Evolutionary conservation across 2,888 invertebrate species (phyloP).

Genomic region (Pristionchus fissidentatus): DNA sequence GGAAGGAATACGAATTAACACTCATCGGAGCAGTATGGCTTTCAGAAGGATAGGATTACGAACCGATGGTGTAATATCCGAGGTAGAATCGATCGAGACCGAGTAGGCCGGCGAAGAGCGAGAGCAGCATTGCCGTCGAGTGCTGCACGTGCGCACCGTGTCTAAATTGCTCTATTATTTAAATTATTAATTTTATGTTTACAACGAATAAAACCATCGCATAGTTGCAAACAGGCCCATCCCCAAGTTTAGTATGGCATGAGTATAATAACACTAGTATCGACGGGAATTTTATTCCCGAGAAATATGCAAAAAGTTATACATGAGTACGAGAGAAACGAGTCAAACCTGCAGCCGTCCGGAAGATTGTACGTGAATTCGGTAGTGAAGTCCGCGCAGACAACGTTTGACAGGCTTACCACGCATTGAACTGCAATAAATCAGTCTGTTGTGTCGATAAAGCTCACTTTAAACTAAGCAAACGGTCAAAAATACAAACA

Average conservation of each 20-base stretch:
- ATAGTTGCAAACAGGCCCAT: no score
- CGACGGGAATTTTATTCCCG: no score
- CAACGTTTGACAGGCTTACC: slow-evolving; percentile 48
- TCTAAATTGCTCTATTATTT: slow-evolving; percentile 51
- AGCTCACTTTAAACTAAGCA: neutral
- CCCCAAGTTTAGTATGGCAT: neutral
- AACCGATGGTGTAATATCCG: slow-evolving; percentile 94
- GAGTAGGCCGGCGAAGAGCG: slow-evolving; percentile 97
- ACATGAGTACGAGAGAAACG: neutral
- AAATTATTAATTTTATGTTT: neutral
- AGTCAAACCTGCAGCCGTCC: slow-evolving; percentile 18
- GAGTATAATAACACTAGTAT: neutral
- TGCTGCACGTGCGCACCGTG: slow-evolving; percentile 57
- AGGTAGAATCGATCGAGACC: slow-evolving; percentile 96
- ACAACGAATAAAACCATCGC: neutral
- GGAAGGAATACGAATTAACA: neutral
- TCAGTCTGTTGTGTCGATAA: neutral
- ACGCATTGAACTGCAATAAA: slow-evolving; percentile 52
- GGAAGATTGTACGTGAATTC: slow-evolving; percentile 22
- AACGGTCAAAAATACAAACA: neutral
- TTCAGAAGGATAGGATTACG: neutral
- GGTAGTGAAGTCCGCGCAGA: slow-evolving; percentile 49
- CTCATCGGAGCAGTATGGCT: neutral
- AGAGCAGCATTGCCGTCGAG: slow-evolving; percentile 85
- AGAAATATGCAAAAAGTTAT: neutral